Evolutionary conservation across 2,113 vertebrate genomes (phyloP).

Genomic region (Aspidoscelis tigris): DNA sequence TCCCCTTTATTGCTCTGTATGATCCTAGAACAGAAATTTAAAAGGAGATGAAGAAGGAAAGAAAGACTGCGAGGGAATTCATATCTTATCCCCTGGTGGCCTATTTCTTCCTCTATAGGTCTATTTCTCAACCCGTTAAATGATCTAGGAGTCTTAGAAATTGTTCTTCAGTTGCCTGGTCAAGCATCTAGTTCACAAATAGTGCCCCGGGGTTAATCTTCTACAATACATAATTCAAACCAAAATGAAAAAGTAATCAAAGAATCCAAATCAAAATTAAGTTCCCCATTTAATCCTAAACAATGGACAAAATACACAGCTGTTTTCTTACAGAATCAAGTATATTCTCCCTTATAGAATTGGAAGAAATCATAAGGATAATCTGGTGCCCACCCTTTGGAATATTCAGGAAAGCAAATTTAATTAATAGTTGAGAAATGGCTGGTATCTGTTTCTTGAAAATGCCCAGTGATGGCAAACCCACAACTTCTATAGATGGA

Average conservation of each 20-base stretch:
- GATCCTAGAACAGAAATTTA: not conserved
- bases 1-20: not conserved
- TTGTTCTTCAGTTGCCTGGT: slow-evolving; percentile 16
- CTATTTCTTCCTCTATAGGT: not conserved
- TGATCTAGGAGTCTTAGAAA: not conserved
- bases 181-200: not conserved
- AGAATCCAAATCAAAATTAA: not conserved
- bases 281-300: not conserved
- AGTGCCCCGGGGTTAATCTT: not conserved
- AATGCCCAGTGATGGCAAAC: too few species aligned
- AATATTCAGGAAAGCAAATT: too few species aligned
- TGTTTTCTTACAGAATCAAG: not conserved
- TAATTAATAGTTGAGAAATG: too few species aligned
- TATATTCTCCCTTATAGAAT: not conserved
- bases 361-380: too few species aligned
- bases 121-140: too few species aligned
- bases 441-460: too few species aligned
- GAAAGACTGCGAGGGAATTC: too few species aligned
- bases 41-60: not conserved
- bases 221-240: not conserved
- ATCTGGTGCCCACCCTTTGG: too few species aligned
- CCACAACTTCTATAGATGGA: too few species aligned
- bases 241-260: not conserved
- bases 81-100: not conserved
- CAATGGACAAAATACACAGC: not conserved